Conservation (phyloP, 2,797 vertebrate species). For the Acanthornis magna region DNA sequence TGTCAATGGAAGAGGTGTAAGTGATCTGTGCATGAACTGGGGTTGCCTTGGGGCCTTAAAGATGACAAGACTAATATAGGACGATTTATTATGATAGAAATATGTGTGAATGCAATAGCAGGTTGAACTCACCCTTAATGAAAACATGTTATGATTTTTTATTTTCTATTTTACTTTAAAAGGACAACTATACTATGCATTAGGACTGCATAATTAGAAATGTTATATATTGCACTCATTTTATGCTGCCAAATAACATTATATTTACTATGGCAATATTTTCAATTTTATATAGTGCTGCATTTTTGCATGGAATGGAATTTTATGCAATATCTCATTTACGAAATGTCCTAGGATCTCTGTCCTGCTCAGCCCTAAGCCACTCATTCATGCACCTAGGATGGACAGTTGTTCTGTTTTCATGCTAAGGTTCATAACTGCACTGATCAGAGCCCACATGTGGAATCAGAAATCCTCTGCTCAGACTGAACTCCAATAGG, state of each 20-base stretch:
- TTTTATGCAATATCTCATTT: not conserved
- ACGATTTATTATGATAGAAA: not conserved
- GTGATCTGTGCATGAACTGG: not conserved
- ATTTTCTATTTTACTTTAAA: not conserved
- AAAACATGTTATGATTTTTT: not conserved
- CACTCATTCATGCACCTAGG: not conserved
- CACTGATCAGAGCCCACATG: not conserved
- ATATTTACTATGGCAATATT: not conserved
- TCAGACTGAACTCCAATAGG: fast-evolving
- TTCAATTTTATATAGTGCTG: not conserved
- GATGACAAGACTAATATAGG: not conserved
- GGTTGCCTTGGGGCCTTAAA: not conserved
- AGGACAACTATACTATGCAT: not conserved
- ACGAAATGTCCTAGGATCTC: not conserved
- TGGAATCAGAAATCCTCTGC: not conserved
- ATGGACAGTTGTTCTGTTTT: not conserved
- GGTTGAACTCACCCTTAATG: not conserved
- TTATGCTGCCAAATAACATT: not conserved
- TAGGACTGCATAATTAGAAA: not conserved
- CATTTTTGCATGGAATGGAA: not conserved
- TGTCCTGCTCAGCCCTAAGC: not conserved
- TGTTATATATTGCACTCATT: not conserved
- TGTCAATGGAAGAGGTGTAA: not conserved
- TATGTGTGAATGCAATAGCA: not conserved
- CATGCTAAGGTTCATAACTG: not conserved